Conservation (phyloP, 1,140 invertebrate species). For the Cryptotermes secundus region DNA sequence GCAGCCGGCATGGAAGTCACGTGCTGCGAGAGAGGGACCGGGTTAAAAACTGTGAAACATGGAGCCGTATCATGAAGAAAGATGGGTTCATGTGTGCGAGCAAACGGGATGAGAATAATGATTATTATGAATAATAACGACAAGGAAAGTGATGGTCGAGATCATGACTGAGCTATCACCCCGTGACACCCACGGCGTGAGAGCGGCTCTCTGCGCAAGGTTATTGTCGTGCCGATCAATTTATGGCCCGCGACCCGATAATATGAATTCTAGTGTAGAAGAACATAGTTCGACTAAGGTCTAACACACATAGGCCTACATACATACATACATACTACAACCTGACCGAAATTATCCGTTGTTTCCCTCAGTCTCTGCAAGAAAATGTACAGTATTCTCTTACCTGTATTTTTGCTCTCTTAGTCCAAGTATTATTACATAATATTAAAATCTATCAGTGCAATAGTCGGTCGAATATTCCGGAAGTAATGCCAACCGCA, state of each 20-base stretch:
- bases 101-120: constrained; percentile 12
- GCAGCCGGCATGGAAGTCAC: background rate
- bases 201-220: background rate
- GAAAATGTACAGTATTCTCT: no score
- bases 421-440: no score
- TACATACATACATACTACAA: no score
- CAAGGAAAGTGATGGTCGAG: background rate
- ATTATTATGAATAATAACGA: constrained; percentile 18
- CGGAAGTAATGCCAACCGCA: no score
- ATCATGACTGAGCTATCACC: background rate
- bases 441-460: no score
- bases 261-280: no score
- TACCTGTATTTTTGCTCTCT: no score
- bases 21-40: background rate
- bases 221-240: background rate
- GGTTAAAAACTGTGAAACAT: constrained; percentile 2
- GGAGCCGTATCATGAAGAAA: constrained; percentile 9
- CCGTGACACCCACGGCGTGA: background rate
- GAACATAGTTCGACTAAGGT: no score
- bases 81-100: constrained; percentile 10
- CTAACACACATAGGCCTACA: no score
- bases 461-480: no score
- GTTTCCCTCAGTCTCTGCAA: no score
- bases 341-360: no score
- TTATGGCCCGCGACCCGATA: background rate